Conservation (phyloP, 2,797 vertebrate genomes). For the Dallia pectoralis region DNA sequence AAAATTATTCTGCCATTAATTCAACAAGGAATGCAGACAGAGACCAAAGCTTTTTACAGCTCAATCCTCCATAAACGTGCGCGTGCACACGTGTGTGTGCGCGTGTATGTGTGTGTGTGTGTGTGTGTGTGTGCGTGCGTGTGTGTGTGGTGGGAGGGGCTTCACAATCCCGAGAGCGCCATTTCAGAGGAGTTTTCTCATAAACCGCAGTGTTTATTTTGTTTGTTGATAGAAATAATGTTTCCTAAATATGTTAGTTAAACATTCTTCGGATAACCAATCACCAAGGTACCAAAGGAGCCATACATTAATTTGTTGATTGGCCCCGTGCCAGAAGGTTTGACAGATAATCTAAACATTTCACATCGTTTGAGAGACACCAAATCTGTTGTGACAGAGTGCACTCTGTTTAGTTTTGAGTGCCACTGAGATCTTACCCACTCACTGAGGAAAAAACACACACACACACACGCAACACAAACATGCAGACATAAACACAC, state of each 20-base stretch:
- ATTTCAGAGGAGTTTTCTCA: conserved; percentile 39
- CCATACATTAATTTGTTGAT: conserved; percentile 59
- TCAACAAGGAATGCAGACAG: too few species aligned
- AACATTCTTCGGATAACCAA: conserved; percentile 51
- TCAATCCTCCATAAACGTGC: too few species aligned
- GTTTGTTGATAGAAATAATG: not conserved
- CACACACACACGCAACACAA: not conserved
- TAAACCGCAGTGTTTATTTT: conserved; percentile 45
- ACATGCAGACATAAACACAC: not conserved
- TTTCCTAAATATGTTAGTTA: conserved; percentile 30
- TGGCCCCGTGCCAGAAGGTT: conserved; percentile 55
- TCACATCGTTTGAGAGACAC: conserved; percentile 45
- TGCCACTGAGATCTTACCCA: conserved; percentile 23
- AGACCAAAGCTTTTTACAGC: too few species aligned
- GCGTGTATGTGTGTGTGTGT: too few species aligned
- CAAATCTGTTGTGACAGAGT: conserved; percentile 65
- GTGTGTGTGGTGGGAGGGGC: not conserved
- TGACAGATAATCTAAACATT: conserved; percentile 67
- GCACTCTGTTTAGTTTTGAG: conserved; percentile 56
- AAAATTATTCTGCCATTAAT: too few species aligned
- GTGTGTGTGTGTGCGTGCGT: not conserved
- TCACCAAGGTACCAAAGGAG: conserved; percentile 53
- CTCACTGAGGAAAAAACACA: conserved; percentile 15
- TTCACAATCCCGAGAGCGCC: conserved; percentile 27
- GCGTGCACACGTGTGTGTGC: too few species aligned